Percentiles rank a stretch among this genome's conserved stretches.
phyloP scores from a whole-genome alignment of 2,888 invertebrate species.

The Acronicta psi region DNA sequence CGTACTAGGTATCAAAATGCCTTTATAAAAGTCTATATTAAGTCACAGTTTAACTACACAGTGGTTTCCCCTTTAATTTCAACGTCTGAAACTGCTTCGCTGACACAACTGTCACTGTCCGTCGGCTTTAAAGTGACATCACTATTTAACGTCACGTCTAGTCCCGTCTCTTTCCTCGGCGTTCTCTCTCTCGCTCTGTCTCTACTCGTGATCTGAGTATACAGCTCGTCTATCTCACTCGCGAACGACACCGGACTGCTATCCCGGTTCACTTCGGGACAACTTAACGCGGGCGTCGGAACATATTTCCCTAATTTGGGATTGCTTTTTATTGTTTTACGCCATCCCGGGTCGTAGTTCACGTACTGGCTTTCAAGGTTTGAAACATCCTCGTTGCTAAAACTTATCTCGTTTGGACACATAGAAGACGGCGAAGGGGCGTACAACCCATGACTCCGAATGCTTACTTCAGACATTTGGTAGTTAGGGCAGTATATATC shows the following conservation, averaged over 20 bases:
- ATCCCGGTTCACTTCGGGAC: constrained; percentile 83
- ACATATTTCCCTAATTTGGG: constrained; percentile 81
- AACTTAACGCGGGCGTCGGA: constrained; percentile 80
- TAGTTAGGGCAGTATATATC: constrained; percentile 90
- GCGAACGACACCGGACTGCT: constrained; percentile 82
- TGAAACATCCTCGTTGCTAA: constrained; percentile 86
- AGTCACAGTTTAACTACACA: constrained; percentile 61
- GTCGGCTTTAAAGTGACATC: constrained; percentile 80
- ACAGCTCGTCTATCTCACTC: constrained; percentile 91
- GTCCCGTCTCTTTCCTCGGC: constrained; percentile 68
- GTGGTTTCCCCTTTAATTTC: constrained; percentile 81
- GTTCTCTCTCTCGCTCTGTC: constrained; percentile 77
- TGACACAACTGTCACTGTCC: constrained; percentile 86
- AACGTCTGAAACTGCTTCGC: constrained; percentile 81
- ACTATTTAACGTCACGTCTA: constrained; percentile 82
- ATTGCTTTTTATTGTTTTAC: constrained; percentile 81
- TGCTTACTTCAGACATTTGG: constrained; percentile 91
- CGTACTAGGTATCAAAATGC: constrained; percentile 49
- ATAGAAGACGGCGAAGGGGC: constrained; percentile 89
- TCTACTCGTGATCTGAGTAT: constrained; percentile 90
- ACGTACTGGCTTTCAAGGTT: constrained; percentile 87
- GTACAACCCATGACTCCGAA: constrained; percentile 90
- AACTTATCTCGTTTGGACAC: constrained; percentile 86
- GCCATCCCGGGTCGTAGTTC: constrained; percentile 88
- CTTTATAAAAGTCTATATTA: constrained; percentile 27